These are phyloP conservation scores for Colletes gigas DNA, from an alignment of 1,140 invertebrate genomes.

Conservation along the genomic window DNA sequence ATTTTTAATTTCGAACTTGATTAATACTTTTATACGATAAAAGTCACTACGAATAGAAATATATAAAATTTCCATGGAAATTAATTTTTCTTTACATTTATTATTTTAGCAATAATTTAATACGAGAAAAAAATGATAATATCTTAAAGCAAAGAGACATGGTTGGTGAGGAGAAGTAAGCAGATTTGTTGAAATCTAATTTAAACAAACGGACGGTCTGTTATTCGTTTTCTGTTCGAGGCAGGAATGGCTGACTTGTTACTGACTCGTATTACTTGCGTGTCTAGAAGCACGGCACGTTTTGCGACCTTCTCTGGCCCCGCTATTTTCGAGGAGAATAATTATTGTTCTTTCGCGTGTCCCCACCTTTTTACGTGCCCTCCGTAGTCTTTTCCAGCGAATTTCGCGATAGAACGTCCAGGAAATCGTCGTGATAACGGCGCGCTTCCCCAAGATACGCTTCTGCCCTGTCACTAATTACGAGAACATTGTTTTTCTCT, in stretches of 20 bases:
- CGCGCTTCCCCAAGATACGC: background rate
- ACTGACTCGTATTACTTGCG: slow-evolving; percentile 53
- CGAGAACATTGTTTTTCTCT: slow-evolving; percentile 10
- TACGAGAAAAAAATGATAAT: no score
- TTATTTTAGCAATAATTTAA: no score
- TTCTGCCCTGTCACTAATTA: slow-evolving; percentile 10
- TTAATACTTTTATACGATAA: no score
- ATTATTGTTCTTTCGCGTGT: slow-evolving; percentile 42
- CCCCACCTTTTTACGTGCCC: background rate
- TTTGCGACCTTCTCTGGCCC: slow-evolving; percentile 15
- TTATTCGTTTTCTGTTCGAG: background rate
- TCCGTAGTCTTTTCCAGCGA: background rate
- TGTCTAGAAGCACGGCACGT: slow-evolving; percentile 34
- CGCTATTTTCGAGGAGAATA: slow-evolving; percentile 48
- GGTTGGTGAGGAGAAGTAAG: no score
- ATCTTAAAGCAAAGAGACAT: no score
- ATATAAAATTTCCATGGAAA: no score
- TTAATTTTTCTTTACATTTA: no score
- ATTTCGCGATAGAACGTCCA: slow-evolving; percentile 10
- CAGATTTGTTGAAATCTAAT: slow-evolving; percentile 28
- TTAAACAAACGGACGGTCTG: slow-evolving; percentile 19
- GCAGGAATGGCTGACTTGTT: slow-evolving; percentile 32
- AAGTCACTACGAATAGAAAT: no score
- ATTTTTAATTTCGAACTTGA: no score
- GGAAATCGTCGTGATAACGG: background rate